A percentile compares a stretch with the other conserved stretches of the same genome.
Conservation (phyloP, 2,113 vertebrate species). For the Otocyon megalotis region DNA sequence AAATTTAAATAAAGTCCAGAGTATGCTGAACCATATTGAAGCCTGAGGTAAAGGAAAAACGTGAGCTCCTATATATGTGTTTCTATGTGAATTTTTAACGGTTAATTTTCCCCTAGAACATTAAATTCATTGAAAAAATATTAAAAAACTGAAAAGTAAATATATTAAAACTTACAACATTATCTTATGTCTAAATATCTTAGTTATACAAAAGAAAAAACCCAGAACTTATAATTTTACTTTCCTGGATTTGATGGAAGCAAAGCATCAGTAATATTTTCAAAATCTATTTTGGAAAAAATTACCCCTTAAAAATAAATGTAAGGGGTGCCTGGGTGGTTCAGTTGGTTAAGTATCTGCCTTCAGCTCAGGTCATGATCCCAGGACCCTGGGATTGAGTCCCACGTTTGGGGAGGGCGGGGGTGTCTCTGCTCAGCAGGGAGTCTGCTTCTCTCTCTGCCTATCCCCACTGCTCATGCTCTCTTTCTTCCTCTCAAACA, state of each 20-base stretch:
- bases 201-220: not conserved
- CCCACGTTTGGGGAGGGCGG: not conserved
- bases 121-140: not conserved
- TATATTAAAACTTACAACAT: not conserved
- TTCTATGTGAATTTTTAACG: not conserved
- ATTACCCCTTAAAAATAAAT: not conserved
- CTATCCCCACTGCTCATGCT: not conserved
- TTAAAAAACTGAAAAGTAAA: not conserved
- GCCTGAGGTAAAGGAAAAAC: not conserved
- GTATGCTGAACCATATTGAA: not conserved
- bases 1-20: not conserved
- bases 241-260: not conserved
- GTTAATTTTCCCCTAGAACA: not conserved
- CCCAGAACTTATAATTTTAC: not conserved
- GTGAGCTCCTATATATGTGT: not conserved
- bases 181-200: not conserved
- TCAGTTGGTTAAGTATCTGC: not conserved
- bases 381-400: not conserved
- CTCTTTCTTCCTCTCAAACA: not conserved
- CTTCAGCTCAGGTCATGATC: not conserved
- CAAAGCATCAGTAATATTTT: not conserved
- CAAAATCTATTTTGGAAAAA: not conserved
- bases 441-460: not conserved
- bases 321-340: not conserved
- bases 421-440: not conserved